Conservation (phyloP, 2,113 vertebrate genomes). For the Silurus asotus region DNA sequence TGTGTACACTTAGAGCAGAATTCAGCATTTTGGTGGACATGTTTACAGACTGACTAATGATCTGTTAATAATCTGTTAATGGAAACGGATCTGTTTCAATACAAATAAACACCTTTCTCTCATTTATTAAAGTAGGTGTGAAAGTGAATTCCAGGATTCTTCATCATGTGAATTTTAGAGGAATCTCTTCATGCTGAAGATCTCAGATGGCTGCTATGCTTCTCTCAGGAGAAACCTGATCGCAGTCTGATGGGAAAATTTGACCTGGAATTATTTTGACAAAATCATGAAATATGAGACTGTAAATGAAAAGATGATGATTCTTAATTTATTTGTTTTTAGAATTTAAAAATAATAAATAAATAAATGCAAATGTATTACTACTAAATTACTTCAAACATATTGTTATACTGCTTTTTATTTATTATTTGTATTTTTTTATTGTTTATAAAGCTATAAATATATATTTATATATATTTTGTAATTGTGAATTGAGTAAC, state of each 20-base stretch:
- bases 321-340: not conserved
- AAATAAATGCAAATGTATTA: too few species aligned
- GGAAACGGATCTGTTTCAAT: not conserved
- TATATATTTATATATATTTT: not conserved
- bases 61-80: not conserved
- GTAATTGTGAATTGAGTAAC: not conserved
- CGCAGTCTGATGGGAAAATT: not conserved
- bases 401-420: too few species aligned
- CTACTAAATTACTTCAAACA: too few species aligned
- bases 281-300: not conserved
- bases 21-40: not conserved
- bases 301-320: not conserved
- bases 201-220: not conserved
- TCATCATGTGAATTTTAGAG: not conserved
- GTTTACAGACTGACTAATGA: not conserved
- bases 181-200: not conserved
- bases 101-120: not conserved
- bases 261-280: not conserved
- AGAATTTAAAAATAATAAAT: not conserved
- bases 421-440: too few species aligned
- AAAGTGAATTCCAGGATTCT: not conserved
- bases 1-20: not conserved
- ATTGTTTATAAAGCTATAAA: not conserved
- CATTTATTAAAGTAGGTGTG: too few species aligned
- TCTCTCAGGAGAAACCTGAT: not conserved